Conservation (phyloP, 2,888 invertebrate species). For the Agrotis ipsilon region DNA sequence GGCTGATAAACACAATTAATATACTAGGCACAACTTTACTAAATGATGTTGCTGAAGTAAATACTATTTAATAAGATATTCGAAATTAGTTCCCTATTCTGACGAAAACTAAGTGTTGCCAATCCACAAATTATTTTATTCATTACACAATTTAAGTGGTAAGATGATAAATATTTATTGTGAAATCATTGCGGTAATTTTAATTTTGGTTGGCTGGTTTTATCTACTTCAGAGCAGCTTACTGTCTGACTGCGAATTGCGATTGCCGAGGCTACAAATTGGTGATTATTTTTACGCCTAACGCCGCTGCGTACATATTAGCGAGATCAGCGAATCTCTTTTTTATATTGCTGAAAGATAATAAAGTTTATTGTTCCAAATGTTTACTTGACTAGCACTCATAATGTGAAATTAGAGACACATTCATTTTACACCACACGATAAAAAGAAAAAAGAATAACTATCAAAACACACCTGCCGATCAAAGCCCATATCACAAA, state of each 20-base stretch:
- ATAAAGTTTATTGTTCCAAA: not conserved
- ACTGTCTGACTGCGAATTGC: slow-evolving; percentile 1
- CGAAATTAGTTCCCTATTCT: slow-evolving; percentile 2
- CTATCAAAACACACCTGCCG: not conserved
- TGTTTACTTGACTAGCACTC: not conserved
- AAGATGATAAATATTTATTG: slow-evolving; percentile 36
- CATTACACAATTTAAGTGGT: slow-evolving; percentile 34
- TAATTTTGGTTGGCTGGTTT: slow-evolving; percentile 18
- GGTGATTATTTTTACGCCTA: not conserved
- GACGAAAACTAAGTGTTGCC: slow-evolving; percentile 18
- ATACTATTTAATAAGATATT: slow-evolving; percentile 9
- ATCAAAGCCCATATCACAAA: slow-evolving; percentile 6
- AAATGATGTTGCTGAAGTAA: slow-evolving; percentile 1
- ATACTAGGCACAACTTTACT: not conserved
- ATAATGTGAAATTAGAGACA: not conserved
- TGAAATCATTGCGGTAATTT: slow-evolving; percentile 10
- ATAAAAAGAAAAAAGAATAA: not conserved
- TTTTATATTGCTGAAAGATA: not conserved
- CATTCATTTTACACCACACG: not conserved
- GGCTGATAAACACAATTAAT: slow-evolving; percentile 8
- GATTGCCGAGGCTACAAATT: slow-evolving; percentile 12
- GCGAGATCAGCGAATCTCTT: not conserved
- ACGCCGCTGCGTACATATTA: too few species aligned
- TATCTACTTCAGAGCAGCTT: not conserved
- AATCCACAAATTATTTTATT: slow-evolving; percentile 22